Base-by-base conservation (phyloP, 37 sponge, comb jelly and placozoan genomes). In the Beroe ovata region DNA sequence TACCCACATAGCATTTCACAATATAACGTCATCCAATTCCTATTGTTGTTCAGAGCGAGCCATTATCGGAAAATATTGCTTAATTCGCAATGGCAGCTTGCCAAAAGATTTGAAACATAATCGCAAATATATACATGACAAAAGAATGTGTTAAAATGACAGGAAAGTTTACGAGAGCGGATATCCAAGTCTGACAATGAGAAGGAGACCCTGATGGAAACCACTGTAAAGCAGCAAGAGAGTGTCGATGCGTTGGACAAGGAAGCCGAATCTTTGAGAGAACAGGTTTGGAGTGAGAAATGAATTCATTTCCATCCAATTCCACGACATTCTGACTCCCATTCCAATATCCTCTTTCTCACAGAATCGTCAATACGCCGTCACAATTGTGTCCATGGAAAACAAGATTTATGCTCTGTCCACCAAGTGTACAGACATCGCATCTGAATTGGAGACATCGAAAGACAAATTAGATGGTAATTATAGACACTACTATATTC, bases 171-270 rank as follows among this genome's bases (percentile, higher is more conserved):
- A 38, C 71, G 71, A 20, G 38, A 36, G 36, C 29, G 34, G 71
- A 71, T 71, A 4, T 71, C 71, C 6, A 71, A 71, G 71, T 71
- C 34, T 71, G 71, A 71, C 38, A 28, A 19, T 30, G 71, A 71
- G 4, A 71, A 35, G 3, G 8, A 35, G 8, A 4, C 36, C 29
- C 21, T 71, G 38, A 71, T 35, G 38, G 29, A 20, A 30, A 71
- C 38, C 8, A 20, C 4, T 18, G 38, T 71, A 1, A 29, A 36
- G 4, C 71, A 71, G 38, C 29, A 36, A 36, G 71, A 71, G 8
- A 71, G 20, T 20, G 8, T 71, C 2, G 38, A 29, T 11, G 36
- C 71, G 6, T 8, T 30, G 1, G 71, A 71, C 16, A 19, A 71
- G 8, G 71, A 71, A 38, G 20, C 71, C 8, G 71, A 71, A 36